Evolutionary conservation across 2,797 vertebrate genomes (phyloP), one percentile per base, ranked within the genome.

Genomic region (Uromys caudimaculatus): DNA sequence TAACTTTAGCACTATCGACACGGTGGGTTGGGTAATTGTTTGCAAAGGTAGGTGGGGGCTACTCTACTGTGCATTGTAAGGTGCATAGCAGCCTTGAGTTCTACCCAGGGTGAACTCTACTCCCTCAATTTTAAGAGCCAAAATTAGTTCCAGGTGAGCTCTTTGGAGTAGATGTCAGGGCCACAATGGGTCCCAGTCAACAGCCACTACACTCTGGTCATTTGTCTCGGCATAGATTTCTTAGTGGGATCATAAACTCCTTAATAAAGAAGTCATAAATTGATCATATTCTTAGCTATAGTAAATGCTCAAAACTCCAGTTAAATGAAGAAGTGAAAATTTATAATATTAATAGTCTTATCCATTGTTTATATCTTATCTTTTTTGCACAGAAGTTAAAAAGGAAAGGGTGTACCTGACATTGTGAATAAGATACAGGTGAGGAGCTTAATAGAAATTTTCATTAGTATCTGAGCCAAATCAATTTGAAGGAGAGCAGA

Each of bases 371-470:
- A 75, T 73, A 64, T 90, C 52, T 79, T 71, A 82, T 4, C 27
- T 92, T 95, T 95, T 71, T 73, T 54, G 89, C 52, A 75, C 24
- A 90, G 44, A 87, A 94, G 35, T 89, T 69, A 44, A 81, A 88
- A 90, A 7, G 56, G 58, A 95, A 54, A 90, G 44, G 77, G 77
- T 91, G 32, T 84, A 52, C 89, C 60, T 85, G 47, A 6, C 35
- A 32, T 35, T 73, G 84, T 73, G 2, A 60, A 41, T 73, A 32
- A 56, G 29, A 16, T 92, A 88, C 93, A 93, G 88, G 89, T 73
- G 79, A 14, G 17, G 85, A 52, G 0, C 16, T 41, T 78, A 67
- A 88, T 29, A 56, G 35, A 9, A 71, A n/a, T 32, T 90, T 95
- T 93, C 69, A 84, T 69, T 85, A 81, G 6, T 29, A 56, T 90